A percentile compares a stretch with the other conserved stretches of the same genome.
Conservation (phyloP, 2,888 invertebrate species). For the Torymus auratus region DNA sequence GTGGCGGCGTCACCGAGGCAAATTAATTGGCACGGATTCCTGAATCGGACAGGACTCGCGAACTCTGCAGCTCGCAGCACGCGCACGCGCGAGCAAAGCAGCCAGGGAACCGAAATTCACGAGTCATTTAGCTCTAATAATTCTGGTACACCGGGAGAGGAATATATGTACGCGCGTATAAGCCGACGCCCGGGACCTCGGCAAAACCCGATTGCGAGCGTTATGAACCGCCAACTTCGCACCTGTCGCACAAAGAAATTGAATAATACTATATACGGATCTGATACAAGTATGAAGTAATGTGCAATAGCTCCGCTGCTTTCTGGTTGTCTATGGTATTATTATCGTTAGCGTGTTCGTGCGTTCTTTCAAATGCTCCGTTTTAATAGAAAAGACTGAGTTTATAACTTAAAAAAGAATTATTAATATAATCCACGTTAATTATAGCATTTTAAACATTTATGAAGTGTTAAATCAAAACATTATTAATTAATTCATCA, state of each 20-base stretch:
- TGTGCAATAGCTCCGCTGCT: too few species aligned
- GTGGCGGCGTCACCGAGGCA: constrained; percentile 3
- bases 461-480: too few species aligned
- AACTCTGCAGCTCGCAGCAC: not conserved
- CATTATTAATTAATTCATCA: too few species aligned
- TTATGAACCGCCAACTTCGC: constrained; percentile 21
- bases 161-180: not conserved
- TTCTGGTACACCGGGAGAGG: constrained; percentile 18
- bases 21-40: constrained; percentile 36
- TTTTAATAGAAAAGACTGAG: too few species aligned
- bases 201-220: constrained; percentile 20
- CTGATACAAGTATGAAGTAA: too few species aligned
- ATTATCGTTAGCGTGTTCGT: too few species aligned
- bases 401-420: too few species aligned
- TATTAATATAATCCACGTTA: too few species aligned
- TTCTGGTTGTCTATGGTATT: too few species aligned
- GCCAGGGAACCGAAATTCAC: constrained; percentile 37
- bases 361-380: too few species aligned
- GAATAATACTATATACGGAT: too few species aligned
- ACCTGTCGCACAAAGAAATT: constrained; percentile 6
- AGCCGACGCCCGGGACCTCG: not conserved
- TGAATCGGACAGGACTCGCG: constrained; percentile 31
- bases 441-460: too few species aligned
- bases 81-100: not conserved
- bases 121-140: constrained; percentile 51